Base-by-base conservation (phyloP, 2,797 vertebrate species). In the Sitta carolinensis region DNA sequence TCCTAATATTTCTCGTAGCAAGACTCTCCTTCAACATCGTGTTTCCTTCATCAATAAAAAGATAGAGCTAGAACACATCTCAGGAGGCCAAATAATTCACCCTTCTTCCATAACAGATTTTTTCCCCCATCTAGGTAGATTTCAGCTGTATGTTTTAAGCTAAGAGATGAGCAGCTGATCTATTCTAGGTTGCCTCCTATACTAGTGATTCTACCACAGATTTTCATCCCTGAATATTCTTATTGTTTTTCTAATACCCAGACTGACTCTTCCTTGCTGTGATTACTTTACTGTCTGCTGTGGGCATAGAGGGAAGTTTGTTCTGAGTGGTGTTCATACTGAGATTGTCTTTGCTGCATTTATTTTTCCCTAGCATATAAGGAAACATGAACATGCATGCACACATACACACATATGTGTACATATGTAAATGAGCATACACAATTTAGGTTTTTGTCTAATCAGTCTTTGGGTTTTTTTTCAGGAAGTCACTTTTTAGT, bases 371-470 rank as follows among this genome's bases (percentile, higher is more conserved):
- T 14, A 13, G 13, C 5, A 12, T 22, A 40, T 25, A 48, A 29
- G 7, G 26, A 51, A 74, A 38, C 25, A 26, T n/a, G 17, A 61
- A 42, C 13, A 19, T 17, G 0, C 2, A 4, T 15, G 22, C 5
- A n/a, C 29, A 52, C 0, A 0, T 29, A 5, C 7, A 16, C 8
- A 6, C 4, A 23, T 3, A 21, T 4, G 18, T 8, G 27, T n/a
- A 11, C 15, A 23, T 13, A 13, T 23, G 3, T n/a, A 84, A 78
- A 55, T 40, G 16, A 62, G 27, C 43, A 45, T 18, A 47, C 2
- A 10, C 10, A n/a, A 48, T 92, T 50, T 48, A 57, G 18, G 80
- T 20, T 68, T 89, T 43, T 38, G 10, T 27, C 36, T 72, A 10
- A 30, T 51, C 7, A 36, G 29, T 72, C 20, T 68, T 67, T 4